These are phyloP conservation scores for Equus przewalskii DNA, from an alignment of 2,113 vertebrate species.

Conservation along the genomic window DNA sequence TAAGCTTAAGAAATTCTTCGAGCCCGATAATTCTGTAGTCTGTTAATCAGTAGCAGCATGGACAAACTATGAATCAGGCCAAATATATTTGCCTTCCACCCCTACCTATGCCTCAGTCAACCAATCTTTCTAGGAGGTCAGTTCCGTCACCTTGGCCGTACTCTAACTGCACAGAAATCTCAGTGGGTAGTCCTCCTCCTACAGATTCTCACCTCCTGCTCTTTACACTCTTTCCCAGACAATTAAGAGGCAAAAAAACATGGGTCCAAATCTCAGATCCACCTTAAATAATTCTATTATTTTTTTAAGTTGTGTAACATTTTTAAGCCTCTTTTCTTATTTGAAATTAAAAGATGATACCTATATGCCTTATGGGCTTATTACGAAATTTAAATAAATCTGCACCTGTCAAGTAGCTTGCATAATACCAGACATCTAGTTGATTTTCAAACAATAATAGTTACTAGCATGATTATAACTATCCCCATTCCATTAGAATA, in stretches of 20 bases:
- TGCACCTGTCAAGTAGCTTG: neutral
- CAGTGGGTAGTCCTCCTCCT: neutral
- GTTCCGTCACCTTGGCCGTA: neutral
- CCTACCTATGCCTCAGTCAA: neutral
- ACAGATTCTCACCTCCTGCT: neutral
- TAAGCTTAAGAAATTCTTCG: neutral
- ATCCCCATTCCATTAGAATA: neutral
- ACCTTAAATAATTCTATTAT: neutral
- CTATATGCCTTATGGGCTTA: neutral
- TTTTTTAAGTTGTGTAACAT: neutral
- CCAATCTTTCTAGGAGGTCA: neutral
- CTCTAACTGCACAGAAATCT: neutral
- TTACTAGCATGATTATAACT: neutral
- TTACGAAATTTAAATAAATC: conserved; percentile 25
- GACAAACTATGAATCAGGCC: neutral
- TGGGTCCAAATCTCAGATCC: neutral
- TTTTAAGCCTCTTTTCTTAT: neutral
- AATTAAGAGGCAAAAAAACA: neutral
- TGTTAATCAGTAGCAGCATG: neutral
- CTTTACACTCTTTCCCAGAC: neutral
- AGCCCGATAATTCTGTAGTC: neutral
- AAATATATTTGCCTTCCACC: neutral
- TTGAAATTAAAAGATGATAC: neutral
- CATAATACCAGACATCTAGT: neutral
- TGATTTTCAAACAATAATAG: conserved; percentile 33